Conservation (phyloP, 2,888 invertebrate species). For the Hirtodrosophila histrioides region DNA sequence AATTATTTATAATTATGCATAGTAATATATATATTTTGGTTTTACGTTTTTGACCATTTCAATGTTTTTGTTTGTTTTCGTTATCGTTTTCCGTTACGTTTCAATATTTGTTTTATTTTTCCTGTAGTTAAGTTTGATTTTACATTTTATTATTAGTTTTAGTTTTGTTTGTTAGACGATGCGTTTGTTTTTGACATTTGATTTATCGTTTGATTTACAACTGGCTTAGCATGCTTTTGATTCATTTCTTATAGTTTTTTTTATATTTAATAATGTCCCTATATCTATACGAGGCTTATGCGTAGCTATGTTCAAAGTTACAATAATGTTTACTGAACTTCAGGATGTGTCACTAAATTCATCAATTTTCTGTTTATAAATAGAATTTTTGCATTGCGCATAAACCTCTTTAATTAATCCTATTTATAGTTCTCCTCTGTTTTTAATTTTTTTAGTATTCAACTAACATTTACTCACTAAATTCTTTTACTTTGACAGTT, state of each 20-base stretch:
- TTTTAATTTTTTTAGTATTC: constrained; percentile 39
- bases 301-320: constrained; percentile 25
- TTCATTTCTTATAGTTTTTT: constrained; percentile 25
- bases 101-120: constrained; percentile 50
- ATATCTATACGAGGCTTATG: constrained; percentile 42
- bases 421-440: constrained; percentile 27
- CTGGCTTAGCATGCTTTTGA: constrained; percentile 45
- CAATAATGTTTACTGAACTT: constrained; percentile 19
- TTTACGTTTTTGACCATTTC: constrained; percentile 21
- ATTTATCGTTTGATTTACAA: constrained; percentile 63
- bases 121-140: constrained; percentile 79
- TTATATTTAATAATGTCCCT: constrained; percentile 3
- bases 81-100: constrained; percentile 28
- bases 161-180: constrained; percentile 24
- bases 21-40: constrained; percentile 39
- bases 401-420: constrained; percentile 49
- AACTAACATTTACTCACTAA: constrained; percentile 66
- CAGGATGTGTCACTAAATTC: constrained; percentile 16
- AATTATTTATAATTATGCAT: constrained; percentile 65
- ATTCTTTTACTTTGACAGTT: constrained; percentile 45
- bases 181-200: constrained; percentile 36
- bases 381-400: constrained; percentile 26
- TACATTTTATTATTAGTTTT: constrained; percentile 64
- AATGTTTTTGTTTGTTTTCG: constrained; percentile 20
- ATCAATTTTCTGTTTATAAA: constrained; percentile 18